phyloP scores from a whole-genome alignment of 2,888 invertebrate genomes.

The Liopterus haemorrhoidalis region DNA sequence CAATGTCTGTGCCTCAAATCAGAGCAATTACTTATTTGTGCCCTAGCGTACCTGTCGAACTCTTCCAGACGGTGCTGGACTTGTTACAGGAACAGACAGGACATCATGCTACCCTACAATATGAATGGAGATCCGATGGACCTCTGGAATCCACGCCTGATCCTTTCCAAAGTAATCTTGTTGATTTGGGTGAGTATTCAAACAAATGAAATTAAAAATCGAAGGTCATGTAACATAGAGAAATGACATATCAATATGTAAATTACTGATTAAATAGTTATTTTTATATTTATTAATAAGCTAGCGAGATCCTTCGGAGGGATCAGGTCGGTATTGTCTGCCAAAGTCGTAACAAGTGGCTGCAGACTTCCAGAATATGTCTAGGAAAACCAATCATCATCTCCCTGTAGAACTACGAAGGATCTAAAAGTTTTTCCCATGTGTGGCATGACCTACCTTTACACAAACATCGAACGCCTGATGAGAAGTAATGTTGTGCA shows the following conservation, averaged over 20 bases:
- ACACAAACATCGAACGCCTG: too few relatives aligned
- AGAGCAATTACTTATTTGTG: slow-evolving; percentile 57
- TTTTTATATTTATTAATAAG: slow-evolving; percentile 11
- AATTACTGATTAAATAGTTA: too few relatives aligned
- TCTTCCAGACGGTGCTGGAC: slow-evolving; percentile 53
- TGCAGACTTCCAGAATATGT: slow-evolving; percentile 17
- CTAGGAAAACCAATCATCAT: slow-evolving; percentile 12
- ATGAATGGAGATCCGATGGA: slow-evolving; percentile 49
- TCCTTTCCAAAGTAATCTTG: slow-evolving; percentile 51
- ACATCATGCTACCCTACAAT: slow-evolving; percentile 50
- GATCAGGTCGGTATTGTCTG: slow-evolving; percentile 18
- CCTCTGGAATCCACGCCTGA: slow-evolving; percentile 52
- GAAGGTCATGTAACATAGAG: too few relatives aligned
- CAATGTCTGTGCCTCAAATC: slow-evolving; percentile 40
- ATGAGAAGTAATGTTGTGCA: slow-evolving; percentile 6
- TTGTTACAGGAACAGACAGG: slow-evolving; percentile 51
- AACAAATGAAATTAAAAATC: neutral
- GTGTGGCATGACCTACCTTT: too few relatives aligned
- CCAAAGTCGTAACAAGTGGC: slow-evolving; percentile 11
- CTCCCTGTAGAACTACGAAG: slow-evolving; percentile 7
- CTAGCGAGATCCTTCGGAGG: slow-evolving; percentile 8
- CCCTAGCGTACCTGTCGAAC: slow-evolving; percentile 55
- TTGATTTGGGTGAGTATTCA: slow-evolving; percentile 50
- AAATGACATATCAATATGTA: too few relatives aligned
- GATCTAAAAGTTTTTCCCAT: too few relatives aligned